Conservation (phyloP, 2,888 invertebrate genomes). For the Micropterix aruncella region DNA sequence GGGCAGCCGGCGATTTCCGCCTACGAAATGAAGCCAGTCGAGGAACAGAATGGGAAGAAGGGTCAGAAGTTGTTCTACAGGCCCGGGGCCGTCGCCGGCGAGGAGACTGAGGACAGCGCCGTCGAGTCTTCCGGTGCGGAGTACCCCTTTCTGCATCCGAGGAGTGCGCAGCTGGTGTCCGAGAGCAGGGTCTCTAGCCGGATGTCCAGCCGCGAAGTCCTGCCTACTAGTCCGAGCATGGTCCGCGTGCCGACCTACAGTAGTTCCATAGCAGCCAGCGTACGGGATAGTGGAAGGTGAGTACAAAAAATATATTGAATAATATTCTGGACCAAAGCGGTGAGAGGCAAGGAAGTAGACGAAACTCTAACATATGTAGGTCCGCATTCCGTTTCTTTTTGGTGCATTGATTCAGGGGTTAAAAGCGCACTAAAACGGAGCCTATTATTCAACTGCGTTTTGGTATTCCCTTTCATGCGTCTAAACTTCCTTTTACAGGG, state of each 20-base stretch:
- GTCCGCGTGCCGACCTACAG: slow-evolving; percentile 44
- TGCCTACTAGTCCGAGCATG: slow-evolving; percentile 26
- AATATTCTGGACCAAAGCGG: too few relatives aligned
- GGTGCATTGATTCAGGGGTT: too few relatives aligned
- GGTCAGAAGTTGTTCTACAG: slow-evolving; percentile 26
- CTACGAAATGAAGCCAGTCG: neutral
- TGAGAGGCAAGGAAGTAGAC: too few relatives aligned
- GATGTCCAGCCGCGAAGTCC: slow-evolving; percentile 11
- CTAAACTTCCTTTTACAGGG: too few relatives aligned
- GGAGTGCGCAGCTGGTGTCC: slow-evolving; percentile 3
- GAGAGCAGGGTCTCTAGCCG: too few relatives aligned
- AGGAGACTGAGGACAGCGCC: slow-evolving; percentile 34
- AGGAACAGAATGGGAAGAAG: neutral
- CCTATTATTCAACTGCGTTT: too few relatives aligned
- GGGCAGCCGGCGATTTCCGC: neutral
- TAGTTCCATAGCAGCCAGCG: slow-evolving; percentile 42
- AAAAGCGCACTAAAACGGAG: too few relatives aligned
- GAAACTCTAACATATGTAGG: too few relatives aligned
- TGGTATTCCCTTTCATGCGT: too few relatives aligned
- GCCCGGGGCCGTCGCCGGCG: slow-evolving; percentile 30
- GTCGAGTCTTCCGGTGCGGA: slow-evolving; percentile 32
- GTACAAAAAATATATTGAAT: too few relatives aligned
- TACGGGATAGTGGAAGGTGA: slow-evolving; percentile 42
- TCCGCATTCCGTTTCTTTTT: too few relatives aligned
- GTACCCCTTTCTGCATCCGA: slow-evolving; percentile 25